Evolutionary conservation across 2,888 invertebrate species (phyloP).

Genomic region (Drosophila falleni): DNA sequence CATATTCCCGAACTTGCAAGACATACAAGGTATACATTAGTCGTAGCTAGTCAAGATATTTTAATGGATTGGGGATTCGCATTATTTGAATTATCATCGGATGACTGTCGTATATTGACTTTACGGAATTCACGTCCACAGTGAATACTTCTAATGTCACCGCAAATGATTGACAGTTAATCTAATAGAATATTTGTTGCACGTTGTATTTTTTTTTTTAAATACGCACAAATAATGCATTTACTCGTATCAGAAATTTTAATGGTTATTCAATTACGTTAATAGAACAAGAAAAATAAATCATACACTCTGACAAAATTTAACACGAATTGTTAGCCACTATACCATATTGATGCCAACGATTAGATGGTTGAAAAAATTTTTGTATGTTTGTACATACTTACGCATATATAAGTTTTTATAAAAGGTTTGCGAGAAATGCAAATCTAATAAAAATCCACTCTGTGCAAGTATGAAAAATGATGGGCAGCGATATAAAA

Average conservation of each 20-base stretch:
- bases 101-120: conserved; percentile 63
- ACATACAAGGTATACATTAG: conserved; percentile 26
- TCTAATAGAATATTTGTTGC: conserved; percentile 69
- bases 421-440: conserved; percentile 43
- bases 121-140: conserved; percentile 48
- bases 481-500: conserved; percentile 57
- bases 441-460: conserved; percentile 79
- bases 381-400: background rate
- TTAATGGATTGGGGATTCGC: conserved; percentile 10
- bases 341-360: conserved; percentile 25
- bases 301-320: background rate
- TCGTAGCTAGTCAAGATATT: background rate
- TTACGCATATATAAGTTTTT: background rate
- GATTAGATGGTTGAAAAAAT: conserved; percentile 12
- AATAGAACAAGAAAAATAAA: conserved; percentile 4
- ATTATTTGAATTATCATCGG: conserved; percentile 70
- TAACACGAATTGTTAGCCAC: conserved; percentile 8
- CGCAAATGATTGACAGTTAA: conserved; percentile 74
- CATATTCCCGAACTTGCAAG: background rate
- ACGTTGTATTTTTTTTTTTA: conserved; percentile 51
- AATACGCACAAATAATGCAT: conserved; percentile 50
- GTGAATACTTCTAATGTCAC: conserved; percentile 14
- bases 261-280: too few species aligned
- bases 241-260: conserved; percentile 1
- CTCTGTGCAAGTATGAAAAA: conserved; percentile 79